Evolutionary conservation across 2,888 invertebrate species (phyloP).

Genomic region (Ypsolopha scabrella): DNA sequence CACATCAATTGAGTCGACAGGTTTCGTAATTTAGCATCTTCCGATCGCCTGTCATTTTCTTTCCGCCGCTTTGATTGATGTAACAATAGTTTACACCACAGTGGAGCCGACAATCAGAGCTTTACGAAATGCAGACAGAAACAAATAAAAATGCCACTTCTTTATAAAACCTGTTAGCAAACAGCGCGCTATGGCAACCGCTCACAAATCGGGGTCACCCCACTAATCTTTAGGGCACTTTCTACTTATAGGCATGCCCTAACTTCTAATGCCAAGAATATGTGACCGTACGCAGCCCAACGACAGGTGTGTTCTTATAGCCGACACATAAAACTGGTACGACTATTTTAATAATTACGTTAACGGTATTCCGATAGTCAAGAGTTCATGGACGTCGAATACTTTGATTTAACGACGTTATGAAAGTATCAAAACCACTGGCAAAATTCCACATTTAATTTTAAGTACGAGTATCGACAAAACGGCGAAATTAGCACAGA

Average conservation of each 20-base stretch:
- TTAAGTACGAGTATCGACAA: no score
- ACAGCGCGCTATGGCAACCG: conserved; percentile 21
- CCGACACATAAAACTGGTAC: background rate
- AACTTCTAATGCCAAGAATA: conserved; percentile 6
- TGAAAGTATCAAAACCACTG: background rate
- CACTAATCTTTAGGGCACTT: conserved; percentile 16
- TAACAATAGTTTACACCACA: conserved; percentile 13
- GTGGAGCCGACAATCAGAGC: background rate
- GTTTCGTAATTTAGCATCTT: conserved; percentile 9
- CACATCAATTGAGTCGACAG: background rate
- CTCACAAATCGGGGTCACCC: conserved; percentile 28
- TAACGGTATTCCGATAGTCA: background rate
- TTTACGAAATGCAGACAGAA: background rate
- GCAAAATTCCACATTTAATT: no score
- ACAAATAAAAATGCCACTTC: background rate
- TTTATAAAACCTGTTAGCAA: background rate
- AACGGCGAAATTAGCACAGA: conserved; percentile 3
- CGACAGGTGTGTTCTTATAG: background rate
- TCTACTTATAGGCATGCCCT: conserved; percentile 14
- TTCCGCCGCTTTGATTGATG: conserved; percentile 23
- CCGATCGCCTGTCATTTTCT: conserved; percentile 23
- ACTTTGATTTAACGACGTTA: background rate
- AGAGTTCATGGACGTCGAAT: background rate
- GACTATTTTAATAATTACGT: background rate
- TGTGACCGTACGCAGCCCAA: background rate